Evolutionary conservation across 1,140 invertebrate species (phyloP).

Genomic region (Andricus grossulariae): DNA sequence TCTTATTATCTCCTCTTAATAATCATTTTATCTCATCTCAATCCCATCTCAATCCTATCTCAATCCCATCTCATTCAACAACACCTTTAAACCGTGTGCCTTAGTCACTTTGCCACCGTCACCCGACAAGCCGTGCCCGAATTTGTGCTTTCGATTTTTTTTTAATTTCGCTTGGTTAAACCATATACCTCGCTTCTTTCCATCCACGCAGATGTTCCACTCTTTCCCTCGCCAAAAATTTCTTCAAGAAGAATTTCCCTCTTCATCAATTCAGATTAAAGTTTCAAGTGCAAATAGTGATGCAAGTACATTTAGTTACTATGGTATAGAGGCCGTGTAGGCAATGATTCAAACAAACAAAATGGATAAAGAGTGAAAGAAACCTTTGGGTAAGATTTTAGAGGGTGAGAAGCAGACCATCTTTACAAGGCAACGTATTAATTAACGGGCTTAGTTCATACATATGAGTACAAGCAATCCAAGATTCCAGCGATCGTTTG

Average conservation of each 20-base stretch:
- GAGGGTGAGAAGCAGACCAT: constrained; percentile 36
- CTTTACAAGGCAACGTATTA: constrained; percentile 48
- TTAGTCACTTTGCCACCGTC: constrained; percentile 68
- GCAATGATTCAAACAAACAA: too few relatives aligned
- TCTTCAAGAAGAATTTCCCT: neutral
- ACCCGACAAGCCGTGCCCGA: constrained; percentile 74
- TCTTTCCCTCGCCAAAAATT: neutral
- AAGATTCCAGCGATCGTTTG: constrained; percentile 73
- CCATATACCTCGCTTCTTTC: constrained; percentile 38
- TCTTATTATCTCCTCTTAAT: constrained; percentile 13
- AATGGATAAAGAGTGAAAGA: neutral
- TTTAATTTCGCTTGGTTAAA: constrained; percentile 42
- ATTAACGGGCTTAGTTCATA: constrained; percentile 49
- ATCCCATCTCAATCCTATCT: constrained; percentile 39
- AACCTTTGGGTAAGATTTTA: neutral
- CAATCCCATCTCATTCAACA: neutral
- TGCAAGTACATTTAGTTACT: too few relatives aligned
- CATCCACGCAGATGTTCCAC: neutral
- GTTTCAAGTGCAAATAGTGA: neutral
- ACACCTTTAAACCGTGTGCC: constrained; percentile 61
- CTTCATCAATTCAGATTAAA: neutral
- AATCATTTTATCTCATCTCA: constrained; percentile 37
- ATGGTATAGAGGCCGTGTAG: too few relatives aligned
- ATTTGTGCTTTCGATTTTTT: constrained; percentile 48
- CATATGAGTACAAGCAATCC: constrained; percentile 72